These are phyloP conservation scores for Stichopus horrens DNA, from an alignment of 53 echinoderm and acorn worm genomes.

Conservation along the genomic window DNA sequence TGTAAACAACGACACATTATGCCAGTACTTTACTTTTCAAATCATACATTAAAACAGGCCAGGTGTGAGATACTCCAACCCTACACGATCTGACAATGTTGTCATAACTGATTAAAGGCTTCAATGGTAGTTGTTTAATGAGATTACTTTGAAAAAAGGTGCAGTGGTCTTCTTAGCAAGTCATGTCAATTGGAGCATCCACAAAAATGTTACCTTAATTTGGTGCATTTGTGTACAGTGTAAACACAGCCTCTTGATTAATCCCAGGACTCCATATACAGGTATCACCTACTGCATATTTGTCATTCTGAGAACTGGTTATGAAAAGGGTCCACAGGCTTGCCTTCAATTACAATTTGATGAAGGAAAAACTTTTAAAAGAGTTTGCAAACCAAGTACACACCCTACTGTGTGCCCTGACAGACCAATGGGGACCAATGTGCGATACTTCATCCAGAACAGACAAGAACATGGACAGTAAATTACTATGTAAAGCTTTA, in stretches of 20 bases:
- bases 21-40: conserved; percentile 2
- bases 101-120: conserved; percentile 32
- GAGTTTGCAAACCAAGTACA: no score
- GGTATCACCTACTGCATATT: background rate
- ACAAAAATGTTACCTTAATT: background rate
- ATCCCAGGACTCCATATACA: background rate
- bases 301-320: background rate
- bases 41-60: conserved; percentile 8
- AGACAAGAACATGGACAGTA: no score
- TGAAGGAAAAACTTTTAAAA: no score
- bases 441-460: no score
- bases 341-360: no score
- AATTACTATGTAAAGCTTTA: no score
- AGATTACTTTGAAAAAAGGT: background rate
- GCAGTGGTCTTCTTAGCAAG: background rate
- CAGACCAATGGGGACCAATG: no score
- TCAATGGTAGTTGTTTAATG: conserved; percentile 5
- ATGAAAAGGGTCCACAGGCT: background rate
- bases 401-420: no score
- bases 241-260: background rate
- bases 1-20: conserved; percentile 8
- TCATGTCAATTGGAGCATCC: background rate
- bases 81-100: conserved; percentile 33
- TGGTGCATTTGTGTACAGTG: background rate
- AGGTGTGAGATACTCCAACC: conserved; percentile 32